A percentile compares a stretch with the other conserved stretches of the same genome.
These are phyloP conservation scores for Cerastis rubricosa DNA, from an alignment of 2,888 invertebrate species.

Conservation along the genomic window DNA sequence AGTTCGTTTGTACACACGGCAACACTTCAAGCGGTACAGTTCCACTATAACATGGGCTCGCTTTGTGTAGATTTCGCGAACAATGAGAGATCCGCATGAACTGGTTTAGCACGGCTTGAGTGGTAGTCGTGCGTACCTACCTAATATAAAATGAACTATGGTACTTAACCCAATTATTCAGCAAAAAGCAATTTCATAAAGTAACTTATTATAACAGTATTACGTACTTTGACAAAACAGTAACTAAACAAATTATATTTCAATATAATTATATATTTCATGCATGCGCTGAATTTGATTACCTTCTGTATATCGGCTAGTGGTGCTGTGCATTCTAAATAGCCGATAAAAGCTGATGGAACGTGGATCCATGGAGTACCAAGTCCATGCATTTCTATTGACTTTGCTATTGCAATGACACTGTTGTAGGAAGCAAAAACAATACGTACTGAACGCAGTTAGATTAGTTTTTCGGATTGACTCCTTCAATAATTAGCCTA, in stretches of 20 bases:
- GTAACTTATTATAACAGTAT: not conserved
- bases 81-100: too few species aligned
- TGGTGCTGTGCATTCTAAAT: slow-evolving; percentile 8
- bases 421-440: not conserved
- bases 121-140: too few species aligned
- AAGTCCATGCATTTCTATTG: slow-evolving; percentile 6
- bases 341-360: not conserved
- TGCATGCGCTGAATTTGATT: not conserved
- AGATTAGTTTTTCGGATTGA: not conserved
- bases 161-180: not conserved
- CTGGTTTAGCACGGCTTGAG: too few species aligned
- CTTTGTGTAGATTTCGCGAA: too few species aligned
- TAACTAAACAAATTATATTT: not conserved
- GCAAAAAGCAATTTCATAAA: not conserved
- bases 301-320: slow-evolving; percentile 1
- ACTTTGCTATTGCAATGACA: not conserved
- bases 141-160: not conserved
- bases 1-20: not conserved
- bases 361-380: not conserved
- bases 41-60: too few species aligned
- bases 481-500: too few species aligned
- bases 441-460: not conserved
- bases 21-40: too few species aligned
- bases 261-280: too few species aligned
- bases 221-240: not conserved